phyloP scores from a whole-genome alignment of 1,140 invertebrate species.

The Micrasema longulum region DNA sequence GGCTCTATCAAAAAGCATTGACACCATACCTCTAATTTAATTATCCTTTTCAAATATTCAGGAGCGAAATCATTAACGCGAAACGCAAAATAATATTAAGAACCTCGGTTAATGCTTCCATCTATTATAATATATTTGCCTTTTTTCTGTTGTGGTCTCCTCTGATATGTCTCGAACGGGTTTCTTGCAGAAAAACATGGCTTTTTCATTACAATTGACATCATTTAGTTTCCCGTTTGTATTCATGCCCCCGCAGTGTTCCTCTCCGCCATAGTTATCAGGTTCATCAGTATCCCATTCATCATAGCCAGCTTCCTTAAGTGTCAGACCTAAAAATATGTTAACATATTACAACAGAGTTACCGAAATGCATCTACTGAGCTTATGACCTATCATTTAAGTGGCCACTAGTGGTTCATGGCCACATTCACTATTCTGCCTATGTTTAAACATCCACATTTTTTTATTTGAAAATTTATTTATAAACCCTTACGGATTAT shows the following conservation, averaged over 20 bases:
- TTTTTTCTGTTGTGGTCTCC: neutral
- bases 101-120: neutral
- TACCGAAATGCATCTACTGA: too few species aligned
- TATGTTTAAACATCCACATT: too few species aligned
- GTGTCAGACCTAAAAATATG: constrained; percentile 56
- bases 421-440: too few species aligned
- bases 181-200: constrained; percentile 58
- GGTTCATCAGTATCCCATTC: constrained; percentile 56
- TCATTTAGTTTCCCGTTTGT: constrained; percentile 56
- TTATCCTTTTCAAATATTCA: neutral
- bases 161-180: neutral
- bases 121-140: neutral
- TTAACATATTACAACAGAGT: too few species aligned
- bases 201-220: constrained; percentile 54
- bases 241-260: constrained; percentile 57
- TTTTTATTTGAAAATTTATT: too few species aligned
- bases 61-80: neutral
- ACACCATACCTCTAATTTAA: neutral
- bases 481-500: too few species aligned
- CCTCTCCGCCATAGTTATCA: constrained; percentile 56
- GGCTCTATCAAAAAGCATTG: neutral
- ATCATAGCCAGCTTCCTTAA: constrained; percentile 58
- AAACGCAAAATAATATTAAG: neutral
- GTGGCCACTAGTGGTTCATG: too few species aligned
- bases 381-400: too few species aligned